These are phyloP conservation scores for Myiagra hebetior DNA, from an alignment of 2,113 vertebrate species.

Conservation along the genomic window DNA sequence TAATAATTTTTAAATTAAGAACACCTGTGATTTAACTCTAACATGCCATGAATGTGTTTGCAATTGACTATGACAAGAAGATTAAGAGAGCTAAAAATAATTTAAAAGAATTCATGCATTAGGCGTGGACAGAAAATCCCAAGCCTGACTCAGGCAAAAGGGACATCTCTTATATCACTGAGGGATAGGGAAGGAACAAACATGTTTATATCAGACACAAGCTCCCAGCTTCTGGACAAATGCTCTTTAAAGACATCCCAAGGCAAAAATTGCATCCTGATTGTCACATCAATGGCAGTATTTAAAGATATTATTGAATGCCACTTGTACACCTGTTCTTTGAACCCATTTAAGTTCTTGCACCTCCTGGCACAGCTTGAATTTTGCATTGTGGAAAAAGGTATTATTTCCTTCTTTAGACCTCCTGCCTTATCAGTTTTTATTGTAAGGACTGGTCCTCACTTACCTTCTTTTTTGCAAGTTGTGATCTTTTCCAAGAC, in stretches of 20 bases:
- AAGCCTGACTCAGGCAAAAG: not conserved
- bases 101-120: not conserved
- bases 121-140: not conserved
- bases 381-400: not conserved
- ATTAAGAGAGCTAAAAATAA: slow-evolving; percentile 17
- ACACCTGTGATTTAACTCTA: slow-evolving; percentile 69
- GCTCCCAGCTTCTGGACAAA: not conserved
- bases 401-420: not conserved
- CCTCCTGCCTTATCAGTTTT: not conserved
- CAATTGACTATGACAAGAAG: slow-evolving; percentile 46
- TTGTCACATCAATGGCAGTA: not conserved
- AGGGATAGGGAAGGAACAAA: not conserved
- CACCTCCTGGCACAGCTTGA: not conserved
- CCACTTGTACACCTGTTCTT: not conserved
- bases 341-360: not conserved
- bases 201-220: not conserved
- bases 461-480: not conserved
- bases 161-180: not conserved
- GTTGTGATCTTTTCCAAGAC: not conserved
- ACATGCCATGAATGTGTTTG: slow-evolving; percentile 37
- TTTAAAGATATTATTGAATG: not conserved
- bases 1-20: slow-evolving; percentile 81
- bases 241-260: not conserved
- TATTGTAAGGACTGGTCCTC: not conserved
- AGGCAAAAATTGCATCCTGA: not conserved